These are phyloP conservation scores for Phyllopteryx taeniolatus DNA, from an alignment of 2,113 vertebrate genomes.

Conservation along the genomic window DNA sequence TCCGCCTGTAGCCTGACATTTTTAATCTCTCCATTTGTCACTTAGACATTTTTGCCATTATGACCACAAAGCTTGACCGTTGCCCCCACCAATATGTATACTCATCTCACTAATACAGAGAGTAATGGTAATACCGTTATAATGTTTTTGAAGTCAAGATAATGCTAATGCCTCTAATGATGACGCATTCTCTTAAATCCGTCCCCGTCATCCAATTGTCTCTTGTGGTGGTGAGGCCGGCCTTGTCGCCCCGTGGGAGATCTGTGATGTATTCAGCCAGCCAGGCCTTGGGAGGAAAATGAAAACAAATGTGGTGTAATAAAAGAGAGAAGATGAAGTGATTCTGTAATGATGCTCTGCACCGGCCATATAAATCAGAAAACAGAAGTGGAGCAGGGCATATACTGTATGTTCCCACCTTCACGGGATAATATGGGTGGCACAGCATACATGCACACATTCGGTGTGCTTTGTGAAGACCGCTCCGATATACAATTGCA, in stretches of 20 bases:
- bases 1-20: slow-evolving; percentile 10
- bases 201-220: slow-evolving; percentile 59
- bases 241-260: slow-evolving; percentile 63
- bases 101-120: slow-evolving; percentile 39
- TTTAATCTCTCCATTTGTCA: slow-evolving; percentile 29
- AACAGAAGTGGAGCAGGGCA: slow-evolving; percentile 72
- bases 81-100: slow-evolving; percentile 27
- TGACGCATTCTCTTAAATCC: slow-evolving; percentile 60
- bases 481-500: neutral
- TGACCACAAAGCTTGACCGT: slow-evolving; percentile 32
- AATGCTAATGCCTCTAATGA: slow-evolving; percentile 62
- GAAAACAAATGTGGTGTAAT: slow-evolving; percentile 78
- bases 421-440: slow-evolving; percentile 5
- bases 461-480: neutral
- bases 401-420: slow-evolving; percentile 33
- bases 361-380: slow-evolving; percentile 69
- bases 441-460: neutral
- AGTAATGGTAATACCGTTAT: slow-evolving; percentile 48
- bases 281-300: slow-evolving; percentile 72
- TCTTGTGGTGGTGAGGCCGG: slow-evolving; percentile 48
- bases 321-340: slow-evolving; percentile 74
- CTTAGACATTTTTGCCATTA: slow-evolving; percentile 23
- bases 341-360: slow-evolving; percentile 71
- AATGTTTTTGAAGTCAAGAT: slow-evolving; percentile 57
- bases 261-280: slow-evolving; percentile 71